Percentiles rank a stretch among this genome's conserved stretches.
Conservation (phyloP, 2,888 invertebrate species). For the Amphimallon solstitiale region DNA sequence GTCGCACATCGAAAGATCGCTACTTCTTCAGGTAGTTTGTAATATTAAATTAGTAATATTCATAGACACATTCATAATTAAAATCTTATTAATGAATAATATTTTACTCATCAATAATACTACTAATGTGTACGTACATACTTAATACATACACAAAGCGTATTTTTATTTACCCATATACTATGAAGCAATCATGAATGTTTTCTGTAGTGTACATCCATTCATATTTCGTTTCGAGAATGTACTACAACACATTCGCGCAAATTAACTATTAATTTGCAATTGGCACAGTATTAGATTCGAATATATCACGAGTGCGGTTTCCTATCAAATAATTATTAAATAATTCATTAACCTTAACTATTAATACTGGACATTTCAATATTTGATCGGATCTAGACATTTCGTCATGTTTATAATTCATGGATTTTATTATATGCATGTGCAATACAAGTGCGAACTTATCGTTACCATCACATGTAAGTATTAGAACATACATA, state of each 20-base stretch:
- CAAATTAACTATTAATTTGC: constrained; percentile 40
- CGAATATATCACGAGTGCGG: constrained; percentile 28
- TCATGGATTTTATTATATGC: constrained; percentile 35
- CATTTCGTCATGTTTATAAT: constrained; percentile 36
- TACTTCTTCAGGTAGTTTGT: no score
- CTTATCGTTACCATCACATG: neutral
- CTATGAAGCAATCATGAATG: no score
- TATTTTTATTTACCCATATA: no score
- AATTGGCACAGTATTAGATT: constrained; percentile 38
- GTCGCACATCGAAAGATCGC: no score
- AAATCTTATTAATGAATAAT: no score
- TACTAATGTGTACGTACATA: no score
- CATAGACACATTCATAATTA: no score
- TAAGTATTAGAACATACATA: neutral
- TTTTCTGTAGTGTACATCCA: neutral
- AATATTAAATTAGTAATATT: no score
- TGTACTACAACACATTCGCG: neutral
- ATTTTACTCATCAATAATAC: no score
- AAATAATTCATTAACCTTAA: constrained; percentile 38
- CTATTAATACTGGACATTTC: constrained; percentile 30
- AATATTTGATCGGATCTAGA: constrained; percentile 36
- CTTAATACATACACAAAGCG: no score
- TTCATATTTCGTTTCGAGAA: neutral
- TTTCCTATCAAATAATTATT: constrained; percentile 36
- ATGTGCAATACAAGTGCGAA: neutral